A percentile compares a stretch with the other conserved stretches of the same genome.
Conservation (phyloP, 1,140 invertebrate genomes). For the Drosophila seguyi region DNA sequence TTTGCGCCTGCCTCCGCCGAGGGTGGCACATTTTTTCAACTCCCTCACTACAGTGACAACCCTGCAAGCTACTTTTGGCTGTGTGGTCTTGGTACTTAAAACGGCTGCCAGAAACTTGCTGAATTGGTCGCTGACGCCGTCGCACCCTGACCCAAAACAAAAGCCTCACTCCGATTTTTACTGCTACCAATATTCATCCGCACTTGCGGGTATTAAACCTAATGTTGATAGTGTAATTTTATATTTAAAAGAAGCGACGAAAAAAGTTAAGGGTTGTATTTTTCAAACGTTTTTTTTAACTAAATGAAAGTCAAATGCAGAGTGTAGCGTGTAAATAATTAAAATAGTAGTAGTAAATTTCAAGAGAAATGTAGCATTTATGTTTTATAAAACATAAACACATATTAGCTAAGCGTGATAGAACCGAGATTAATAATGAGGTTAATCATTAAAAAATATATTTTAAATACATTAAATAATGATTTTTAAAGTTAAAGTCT, state of each 20-base stretch:
- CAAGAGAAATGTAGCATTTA: too few relatives aligned
- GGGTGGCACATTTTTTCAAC: conserved; percentile 74
- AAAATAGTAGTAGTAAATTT: background rate
- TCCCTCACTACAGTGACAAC: conserved; percentile 50
- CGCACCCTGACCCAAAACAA: background rate
- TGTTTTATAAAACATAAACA: too few relatives aligned
- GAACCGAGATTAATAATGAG: too few relatives aligned
- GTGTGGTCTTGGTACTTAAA: conserved; percentile 67
- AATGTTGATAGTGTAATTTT: conserved; percentile 83
- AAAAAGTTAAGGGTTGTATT: conserved; percentile 60
- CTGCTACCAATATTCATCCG: conserved; percentile 32
- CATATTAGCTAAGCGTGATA: too few relatives aligned
- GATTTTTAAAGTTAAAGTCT: too few relatives aligned
- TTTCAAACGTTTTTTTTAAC: background rate
- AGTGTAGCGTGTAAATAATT: background rate
- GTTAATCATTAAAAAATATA: too few relatives aligned
- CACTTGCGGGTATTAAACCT: conserved; percentile 82
- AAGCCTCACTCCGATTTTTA: background rate
- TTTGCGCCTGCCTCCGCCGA: conserved; percentile 39
- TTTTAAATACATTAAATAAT: too few relatives aligned
- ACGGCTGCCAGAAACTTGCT: conserved; percentile 65
- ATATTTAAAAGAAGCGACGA: conserved; percentile 65
- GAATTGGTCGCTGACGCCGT: conserved; percentile 24
- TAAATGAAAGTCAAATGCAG: background rate
- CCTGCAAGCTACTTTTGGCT: conserved; percentile 62